Evolutionary conservation across 2,797 vertebrate genomes (phyloP).

Genomic region (Chrysocyon brachyurus): DNA sequence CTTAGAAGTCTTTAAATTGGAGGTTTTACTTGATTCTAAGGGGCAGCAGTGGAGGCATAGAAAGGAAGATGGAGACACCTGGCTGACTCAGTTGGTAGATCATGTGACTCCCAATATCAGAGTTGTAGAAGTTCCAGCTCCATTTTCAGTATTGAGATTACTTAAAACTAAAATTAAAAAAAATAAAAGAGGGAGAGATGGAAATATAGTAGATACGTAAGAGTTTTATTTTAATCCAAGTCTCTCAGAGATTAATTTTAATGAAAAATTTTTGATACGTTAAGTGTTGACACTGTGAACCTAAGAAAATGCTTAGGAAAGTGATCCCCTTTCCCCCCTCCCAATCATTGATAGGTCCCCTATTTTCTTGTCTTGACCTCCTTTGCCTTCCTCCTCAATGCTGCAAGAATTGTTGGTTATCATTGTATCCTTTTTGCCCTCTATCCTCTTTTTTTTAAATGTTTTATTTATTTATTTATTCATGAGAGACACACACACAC

Average conservation of each 20-base stretch:
- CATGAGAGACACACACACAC: too few species aligned
- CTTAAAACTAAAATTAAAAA: neutral
- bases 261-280: neutral
- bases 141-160: neutral
- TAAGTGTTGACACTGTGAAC: neutral
- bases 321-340: neutral
- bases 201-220: neutral
- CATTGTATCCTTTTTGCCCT: neutral
- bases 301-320: neutral
- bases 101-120: neutral
- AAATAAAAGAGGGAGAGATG: neutral
- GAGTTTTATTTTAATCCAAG: neutral
- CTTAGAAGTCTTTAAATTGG: neutral
- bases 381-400: neutral
- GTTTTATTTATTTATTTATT: too few species aligned
- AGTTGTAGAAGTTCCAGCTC: neutral
- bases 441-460: neutral
- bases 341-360: neutral
- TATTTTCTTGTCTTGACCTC: neutral
- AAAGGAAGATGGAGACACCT: neutral
- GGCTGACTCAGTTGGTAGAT: neutral
- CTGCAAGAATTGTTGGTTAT: neutral
- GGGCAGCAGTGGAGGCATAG: neutral
- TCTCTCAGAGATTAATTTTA: slow-evolving; percentile 18
- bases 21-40: neutral